A percentile compares a stretch with the other conserved stretches of the same genome.
These are phyloP conservation scores for Octopus bimaculoides DNA, from an alignment of 1,140 invertebrate genomes.

Conservation along the genomic window DNA sequence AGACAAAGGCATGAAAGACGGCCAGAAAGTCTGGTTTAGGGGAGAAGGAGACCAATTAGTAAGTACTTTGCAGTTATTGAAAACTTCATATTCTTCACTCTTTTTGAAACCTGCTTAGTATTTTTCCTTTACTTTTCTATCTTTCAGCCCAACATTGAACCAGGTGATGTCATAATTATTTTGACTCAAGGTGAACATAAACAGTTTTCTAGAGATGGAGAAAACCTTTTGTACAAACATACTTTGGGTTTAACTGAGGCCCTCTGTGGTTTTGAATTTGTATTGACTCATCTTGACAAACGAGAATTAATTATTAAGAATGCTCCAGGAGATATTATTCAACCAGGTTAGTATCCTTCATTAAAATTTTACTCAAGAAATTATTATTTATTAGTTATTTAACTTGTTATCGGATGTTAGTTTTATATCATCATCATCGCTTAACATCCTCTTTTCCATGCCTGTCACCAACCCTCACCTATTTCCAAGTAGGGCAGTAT, in stretches of 20 bases:
- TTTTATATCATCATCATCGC: background rate
- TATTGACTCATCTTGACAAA: conserved; percentile 88
- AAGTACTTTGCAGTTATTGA: conserved; percentile 15
- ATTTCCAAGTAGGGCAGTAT: too few relatives aligned
- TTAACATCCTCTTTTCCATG: too few relatives aligned
- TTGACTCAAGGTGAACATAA: conserved; percentile 92
- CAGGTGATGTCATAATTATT: conserved; percentile 94
- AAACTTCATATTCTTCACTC: too few relatives aligned
- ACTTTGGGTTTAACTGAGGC: conserved; percentile 85
- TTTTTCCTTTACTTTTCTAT: conserved; percentile 4
- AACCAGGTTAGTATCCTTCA: conserved; percentile 68
- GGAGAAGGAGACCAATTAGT: conserved; percentile 93
- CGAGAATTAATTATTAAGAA: conserved; percentile 83
- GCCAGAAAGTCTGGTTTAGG: conserved; percentile 91
- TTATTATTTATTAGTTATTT: background rate
- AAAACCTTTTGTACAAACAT: conserved; percentile 79
- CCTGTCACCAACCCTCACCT: too few relatives aligned
- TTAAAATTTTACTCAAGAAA: background rate
- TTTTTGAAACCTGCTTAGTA: too few relatives aligned
- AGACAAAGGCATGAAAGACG: conserved; percentile 95
- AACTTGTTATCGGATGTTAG: background rate
- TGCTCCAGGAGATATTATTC: conserved; percentile 77
- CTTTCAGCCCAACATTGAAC: conserved; percentile 77
- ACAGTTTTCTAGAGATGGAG: conserved; percentile 76
- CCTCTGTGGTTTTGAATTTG: conserved; percentile 93